Evolutionary conservation across 2,113 vertebrate genomes (phyloP), one percentile per base, ranked within the genome.

Genomic region (Hylia prasina): DNA sequence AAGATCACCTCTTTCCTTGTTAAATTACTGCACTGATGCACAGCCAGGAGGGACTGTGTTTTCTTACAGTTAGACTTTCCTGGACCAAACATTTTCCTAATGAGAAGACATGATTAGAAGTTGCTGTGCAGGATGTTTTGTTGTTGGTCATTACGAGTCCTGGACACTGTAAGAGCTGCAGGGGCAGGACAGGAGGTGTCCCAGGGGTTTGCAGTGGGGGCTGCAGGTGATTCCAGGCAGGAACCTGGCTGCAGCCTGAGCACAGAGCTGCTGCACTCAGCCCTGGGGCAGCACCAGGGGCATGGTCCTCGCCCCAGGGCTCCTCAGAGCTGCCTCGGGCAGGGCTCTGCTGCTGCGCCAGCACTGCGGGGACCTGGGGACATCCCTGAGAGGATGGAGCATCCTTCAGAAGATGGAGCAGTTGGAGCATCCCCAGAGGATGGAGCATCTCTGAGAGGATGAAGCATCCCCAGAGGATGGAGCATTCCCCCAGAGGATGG

Each of bases 1-100:
- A 77, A 73, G 82, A 95, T 91, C 69, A 91, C 65, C 72, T 91
- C n/a, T 81, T 70, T 75, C 61, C 51, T 45, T 45, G 70, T 61
- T 94, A 87, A 89, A 70, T 95, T 53, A 50, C 66, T 61, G 66
- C 30, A 10, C 64, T 78, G 45, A 73, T 77, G 90, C 56, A 77
- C 71, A 66, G 45, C 53, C 53, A 61, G 58, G 30, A 76, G n/a
- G 23, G 40, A 28, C 42, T 16, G 44, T 24, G 42, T 87, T 92
- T 87, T 54, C 57, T 13, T 53, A 53, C 63, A 42, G 24, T 33
- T 40, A 21, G n/a, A 3, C 78, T 64, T 24, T 84, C 69, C 20
- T 77, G 72, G 50, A 58, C 18, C 54, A 66, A 89, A 31, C 47
- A 19, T 44, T 72, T 81, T 4, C 69, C 30, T 89, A 71, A 83